These are phyloP conservation scores for Nomada ruficornis DNA, from an alignment of 2,888 invertebrate species.

Conservation along the genomic window DNA sequence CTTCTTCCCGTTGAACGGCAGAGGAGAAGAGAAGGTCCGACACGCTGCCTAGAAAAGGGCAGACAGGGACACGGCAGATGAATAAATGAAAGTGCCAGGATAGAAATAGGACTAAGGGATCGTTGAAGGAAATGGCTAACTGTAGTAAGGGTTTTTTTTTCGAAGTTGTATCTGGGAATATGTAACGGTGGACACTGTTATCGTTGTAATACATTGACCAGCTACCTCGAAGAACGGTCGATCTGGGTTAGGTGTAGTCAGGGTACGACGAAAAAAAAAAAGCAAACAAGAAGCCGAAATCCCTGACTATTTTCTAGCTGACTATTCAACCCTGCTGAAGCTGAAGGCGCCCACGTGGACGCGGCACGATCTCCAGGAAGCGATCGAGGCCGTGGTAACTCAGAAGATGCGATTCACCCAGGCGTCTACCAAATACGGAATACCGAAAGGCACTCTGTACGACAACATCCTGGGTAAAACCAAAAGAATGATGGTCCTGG, in stretches of 20 bases:
- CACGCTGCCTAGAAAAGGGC: background rate
- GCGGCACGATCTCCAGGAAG: slow-evolving; percentile 90
- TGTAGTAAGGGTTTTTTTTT: background rate
- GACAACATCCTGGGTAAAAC: slow-evolving; percentile 92
- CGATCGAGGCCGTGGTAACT: slow-evolving; percentile 90
- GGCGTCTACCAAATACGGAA: slow-evolving; percentile 89
- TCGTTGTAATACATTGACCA: slow-evolving; percentile 7
- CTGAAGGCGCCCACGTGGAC: slow-evolving; percentile 91
- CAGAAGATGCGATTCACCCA: slow-evolving; percentile 92
- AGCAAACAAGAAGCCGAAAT: slow-evolving; percentile 62
- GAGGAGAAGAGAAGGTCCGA: background rate
- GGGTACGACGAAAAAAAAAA: slow-evolving; percentile 20
- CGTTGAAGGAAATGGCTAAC: background rate
- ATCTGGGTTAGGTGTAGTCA: slow-evolving; percentile 42
- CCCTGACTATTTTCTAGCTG: slow-evolving; percentile 84
- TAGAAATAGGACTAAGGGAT: background rate
- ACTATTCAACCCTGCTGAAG: slow-evolving; percentile 89
- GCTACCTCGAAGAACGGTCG: slow-evolving; percentile 49
- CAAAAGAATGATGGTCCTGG: slow-evolving; percentile 90
- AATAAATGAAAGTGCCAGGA: background rate
- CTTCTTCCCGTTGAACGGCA: background rate
- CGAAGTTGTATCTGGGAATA: background rate
- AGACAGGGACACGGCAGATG: no score
- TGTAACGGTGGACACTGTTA: background rate
- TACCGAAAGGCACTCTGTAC: slow-evolving; percentile 91